phyloP scores from a whole-genome alignment of 2,113 vertebrate genomes.

The Pelecanus crispus region DNA sequence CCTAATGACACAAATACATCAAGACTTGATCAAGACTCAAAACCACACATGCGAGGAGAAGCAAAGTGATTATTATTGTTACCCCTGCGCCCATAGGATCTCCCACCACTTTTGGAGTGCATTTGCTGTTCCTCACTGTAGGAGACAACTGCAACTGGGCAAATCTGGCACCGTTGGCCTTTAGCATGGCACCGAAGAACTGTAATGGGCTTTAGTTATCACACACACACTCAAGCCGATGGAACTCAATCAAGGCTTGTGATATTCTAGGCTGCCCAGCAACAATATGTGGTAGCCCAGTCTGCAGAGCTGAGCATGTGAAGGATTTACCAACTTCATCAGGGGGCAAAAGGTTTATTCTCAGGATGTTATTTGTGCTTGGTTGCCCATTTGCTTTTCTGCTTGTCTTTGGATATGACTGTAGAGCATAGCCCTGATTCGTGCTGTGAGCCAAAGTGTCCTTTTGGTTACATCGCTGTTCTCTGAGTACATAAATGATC shows the following conservation, averaged over 20 bases:
- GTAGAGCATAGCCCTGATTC: neutral
- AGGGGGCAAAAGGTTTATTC: neutral
- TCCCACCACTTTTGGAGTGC: neutral
- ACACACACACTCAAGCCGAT: neutral
- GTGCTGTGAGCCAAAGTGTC: neutral
- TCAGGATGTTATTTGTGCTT: neutral
- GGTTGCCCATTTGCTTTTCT: neutral
- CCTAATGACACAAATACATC: neutral
- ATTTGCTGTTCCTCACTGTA: neutral
- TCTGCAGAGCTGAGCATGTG: neutral
- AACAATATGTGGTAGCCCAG: accelerated
- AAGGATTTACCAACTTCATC: neutral
- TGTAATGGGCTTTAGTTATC: neutral
- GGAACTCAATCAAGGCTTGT: neutral
- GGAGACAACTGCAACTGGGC: neutral
- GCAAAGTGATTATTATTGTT: neutral
- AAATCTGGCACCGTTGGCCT: neutral
- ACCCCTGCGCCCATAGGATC: neutral
- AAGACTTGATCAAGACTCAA: neutral
- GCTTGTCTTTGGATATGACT: neutral
- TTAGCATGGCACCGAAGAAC: neutral
- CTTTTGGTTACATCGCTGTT: neutral
- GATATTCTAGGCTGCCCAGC: neutral
- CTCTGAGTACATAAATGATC: neutral
- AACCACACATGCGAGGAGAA: neutral